Base-by-base conservation (phyloP, 2,888 invertebrate genomes). In the Hetaerina titia region DNA sequence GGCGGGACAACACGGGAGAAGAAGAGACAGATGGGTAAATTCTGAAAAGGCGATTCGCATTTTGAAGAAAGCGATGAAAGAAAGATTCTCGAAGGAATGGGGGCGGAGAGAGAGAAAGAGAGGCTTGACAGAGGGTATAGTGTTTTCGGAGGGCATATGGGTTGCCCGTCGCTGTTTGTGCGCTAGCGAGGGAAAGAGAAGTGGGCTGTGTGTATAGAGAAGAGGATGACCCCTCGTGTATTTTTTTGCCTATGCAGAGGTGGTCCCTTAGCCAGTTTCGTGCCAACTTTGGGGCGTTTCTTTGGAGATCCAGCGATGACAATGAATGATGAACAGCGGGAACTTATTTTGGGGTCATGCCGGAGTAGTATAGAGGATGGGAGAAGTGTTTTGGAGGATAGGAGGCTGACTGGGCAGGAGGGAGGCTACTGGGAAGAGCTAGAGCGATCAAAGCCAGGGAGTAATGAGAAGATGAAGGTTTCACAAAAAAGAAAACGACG, bases 261-360 rank as follows among this genome's bases (percentile, higher is more conserved):
- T 4, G 81, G 9, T 13, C 22, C 19, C 56, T 4, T 7, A 45
- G 45, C 56, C 45, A 88, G 19, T 2, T 31, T 31, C 45, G 88
- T 88, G 56, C 15, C 13, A 56, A 45, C 17, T 45, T 15, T 0
- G 19, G 56, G 56, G 11, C 19, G 31, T 56, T 88, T 19, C 15
- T 88, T 81, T 88, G 13, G 88, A 88, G 45, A 9, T 88, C 0
- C 69, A 8, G 56, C 88, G 45, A 88, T 88, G 45, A 56, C 45
- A 88, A 88, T 88, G 88, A 88, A 31, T 88, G 15, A 88, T 88
- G 88, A 56, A 88, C 45, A 13, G 19, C 22, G n/a, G 69, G 69
- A 69, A 22, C n/a, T 5, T 9, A 45, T 45, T 45, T 69, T 69
- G n/a, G n/a, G 69, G n/a, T 45, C 22, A 17, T 13, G 81, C 7